These are phyloP conservation scores for Amblyteles armatorius DNA, from an alignment of 2,888 invertebrate genomes.

Conservation along the genomic window DNA sequence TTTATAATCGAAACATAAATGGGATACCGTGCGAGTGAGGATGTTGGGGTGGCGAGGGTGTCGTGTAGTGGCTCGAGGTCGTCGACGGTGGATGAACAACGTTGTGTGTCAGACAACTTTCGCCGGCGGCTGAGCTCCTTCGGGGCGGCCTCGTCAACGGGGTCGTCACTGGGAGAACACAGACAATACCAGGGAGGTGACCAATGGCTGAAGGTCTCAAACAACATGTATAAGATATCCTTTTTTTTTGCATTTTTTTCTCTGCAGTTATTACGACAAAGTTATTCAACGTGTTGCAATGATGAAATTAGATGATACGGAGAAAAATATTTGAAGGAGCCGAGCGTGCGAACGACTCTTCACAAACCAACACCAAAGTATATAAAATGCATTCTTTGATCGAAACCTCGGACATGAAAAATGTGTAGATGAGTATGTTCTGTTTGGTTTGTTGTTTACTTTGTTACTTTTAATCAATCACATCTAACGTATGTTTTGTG, in stretches of 20 bases:
- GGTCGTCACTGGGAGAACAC: conserved; percentile 78
- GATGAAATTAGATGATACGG: conserved; percentile 21
- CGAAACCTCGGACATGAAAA: conserved; percentile 6
- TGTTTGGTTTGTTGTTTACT: conserved; percentile 20
- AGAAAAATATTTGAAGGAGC: conserved; percentile 21
- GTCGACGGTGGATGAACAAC: conserved; percentile 81
- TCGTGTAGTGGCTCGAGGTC: conserved; percentile 84
- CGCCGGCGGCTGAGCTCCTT: conserved; percentile 81
- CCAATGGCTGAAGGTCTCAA: conserved; percentile 34
- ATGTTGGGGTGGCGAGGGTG: conserved; percentile 84
- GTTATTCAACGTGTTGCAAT: conserved; percentile 24
- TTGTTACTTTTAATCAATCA: conserved; percentile 27
- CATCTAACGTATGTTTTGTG: conserved; percentile 5
- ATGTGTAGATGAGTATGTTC: conserved; percentile 48
- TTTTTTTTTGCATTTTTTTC: not conserved
- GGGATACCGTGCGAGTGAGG: conserved; percentile 79
- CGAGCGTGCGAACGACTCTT: conserved; percentile 58
- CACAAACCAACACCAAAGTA: conserved; percentile 54
- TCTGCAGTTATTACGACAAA: not conserved
- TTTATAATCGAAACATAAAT: conserved; percentile 36
- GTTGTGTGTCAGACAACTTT: conserved; percentile 79
- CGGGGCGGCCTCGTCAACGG: conserved; percentile 80
- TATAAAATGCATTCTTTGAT: conserved; percentile 56
- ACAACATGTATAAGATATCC: conserved; percentile 2
- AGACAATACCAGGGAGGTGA: conserved; percentile 61